A percentile compares a stretch with the other conserved stretches of the same genome.
Evolutionary conservation across 2,113 vertebrate species (phyloP).

Genomic region (Anseranas semipalmata): DNA sequence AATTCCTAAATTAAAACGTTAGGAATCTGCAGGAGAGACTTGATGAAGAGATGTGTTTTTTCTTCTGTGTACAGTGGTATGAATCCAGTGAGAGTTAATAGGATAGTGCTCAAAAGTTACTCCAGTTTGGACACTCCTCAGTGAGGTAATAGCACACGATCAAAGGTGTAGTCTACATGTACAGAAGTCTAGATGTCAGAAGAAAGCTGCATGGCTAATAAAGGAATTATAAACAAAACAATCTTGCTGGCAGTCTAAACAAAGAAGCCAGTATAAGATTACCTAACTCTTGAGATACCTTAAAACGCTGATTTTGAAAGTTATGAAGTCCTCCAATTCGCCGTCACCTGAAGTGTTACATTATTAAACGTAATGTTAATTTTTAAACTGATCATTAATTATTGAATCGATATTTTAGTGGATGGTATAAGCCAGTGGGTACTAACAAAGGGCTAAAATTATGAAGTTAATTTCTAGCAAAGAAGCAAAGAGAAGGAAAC

Average conservation of each 20-base stretch:
- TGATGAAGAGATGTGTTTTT: background rate
- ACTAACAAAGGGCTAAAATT: background rate
- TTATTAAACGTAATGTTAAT: background rate
- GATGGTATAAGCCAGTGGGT: background rate
- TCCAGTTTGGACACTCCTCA: background rate
- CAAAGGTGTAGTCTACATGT: background rate
- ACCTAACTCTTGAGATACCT: background rate
- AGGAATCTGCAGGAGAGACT: background rate
- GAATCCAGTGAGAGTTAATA: background rate
- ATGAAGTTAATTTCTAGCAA: background rate
- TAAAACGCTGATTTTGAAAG: background rate
- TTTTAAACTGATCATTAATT: slow-evolving; percentile 28
- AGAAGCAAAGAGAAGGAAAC: background rate
- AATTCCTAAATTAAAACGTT: background rate
- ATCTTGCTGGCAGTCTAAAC: background rate
- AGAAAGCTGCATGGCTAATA: background rate
- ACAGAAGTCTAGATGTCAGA: background rate
- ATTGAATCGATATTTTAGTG: background rate
- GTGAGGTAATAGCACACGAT: background rate
- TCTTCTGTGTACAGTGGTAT: rapidly evolving
- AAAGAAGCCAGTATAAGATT: background rate
- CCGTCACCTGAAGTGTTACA: background rate
- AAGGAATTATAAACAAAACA: background rate
- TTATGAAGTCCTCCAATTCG: background rate
- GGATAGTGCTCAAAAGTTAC: background rate